Conservation (phyloP, 2,888 invertebrate species). For the Hypena proboscidalis region DNA sequence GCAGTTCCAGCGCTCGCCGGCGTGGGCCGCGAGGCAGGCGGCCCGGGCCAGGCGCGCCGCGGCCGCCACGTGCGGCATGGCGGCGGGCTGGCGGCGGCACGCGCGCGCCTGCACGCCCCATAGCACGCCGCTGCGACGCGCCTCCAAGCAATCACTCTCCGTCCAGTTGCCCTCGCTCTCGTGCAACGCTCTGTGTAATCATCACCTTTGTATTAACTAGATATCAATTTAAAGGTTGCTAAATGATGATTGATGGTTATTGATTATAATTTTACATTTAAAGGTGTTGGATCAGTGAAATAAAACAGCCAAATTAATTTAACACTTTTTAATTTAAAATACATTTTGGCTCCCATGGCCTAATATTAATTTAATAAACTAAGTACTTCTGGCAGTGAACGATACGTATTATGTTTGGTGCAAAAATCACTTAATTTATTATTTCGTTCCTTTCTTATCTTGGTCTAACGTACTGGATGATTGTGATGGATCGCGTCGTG, state of each 20-base stretch:
- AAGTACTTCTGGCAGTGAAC: constrained; percentile 33
- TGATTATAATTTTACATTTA: too few species aligned
- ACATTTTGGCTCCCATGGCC: constrained; percentile 12
- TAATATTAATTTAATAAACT: constrained; percentile 17
- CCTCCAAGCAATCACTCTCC: constrained; percentile 70
- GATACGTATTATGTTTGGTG: constrained; percentile 26
- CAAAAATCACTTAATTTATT: constrained; percentile 20
- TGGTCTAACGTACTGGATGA: constrained; percentile 48
- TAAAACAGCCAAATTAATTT: constrained; percentile 25
- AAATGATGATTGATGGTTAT: too few species aligned
- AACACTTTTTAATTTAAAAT: constrained; percentile 32
- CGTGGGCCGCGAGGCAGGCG: constrained; percentile 90
- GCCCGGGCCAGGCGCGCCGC: constrained; percentile 89
- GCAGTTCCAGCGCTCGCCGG: constrained; percentile 93
- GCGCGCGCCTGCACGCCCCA: constrained; percentile 87
- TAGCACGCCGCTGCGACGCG: constrained; percentile 80
- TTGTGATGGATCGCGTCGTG: constrained; percentile 59
- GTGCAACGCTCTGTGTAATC: constrained; percentile 74
- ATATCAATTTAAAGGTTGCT: neutral
- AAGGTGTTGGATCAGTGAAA: constrained; percentile 5
- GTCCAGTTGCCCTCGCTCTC: constrained; percentile 80
- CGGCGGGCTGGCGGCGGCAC: constrained; percentile 87
- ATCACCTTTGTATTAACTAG: constrained; percentile 7
- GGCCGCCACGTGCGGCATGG: constrained; percentile 91
- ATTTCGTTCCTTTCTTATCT: constrained; percentile 53